These are phyloP conservation scores for Callorhinus ursinus DNA, from an alignment of 2,113 vertebrate genomes.

Conservation along the genomic window DNA sequence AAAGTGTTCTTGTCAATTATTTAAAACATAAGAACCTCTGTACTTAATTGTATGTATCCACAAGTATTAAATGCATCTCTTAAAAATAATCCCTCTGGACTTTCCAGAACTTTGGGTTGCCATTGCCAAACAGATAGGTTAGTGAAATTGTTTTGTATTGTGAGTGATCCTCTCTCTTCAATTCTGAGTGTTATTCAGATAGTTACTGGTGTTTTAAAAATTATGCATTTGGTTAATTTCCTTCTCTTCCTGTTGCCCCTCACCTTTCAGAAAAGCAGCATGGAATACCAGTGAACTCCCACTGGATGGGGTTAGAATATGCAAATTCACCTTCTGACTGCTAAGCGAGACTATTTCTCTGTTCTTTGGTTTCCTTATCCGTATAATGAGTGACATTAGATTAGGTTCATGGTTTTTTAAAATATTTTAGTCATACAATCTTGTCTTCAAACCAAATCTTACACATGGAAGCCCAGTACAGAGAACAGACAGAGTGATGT, in stretches of 20 bases:
- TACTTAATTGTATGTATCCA: neutral
- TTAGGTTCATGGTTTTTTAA: neutral
- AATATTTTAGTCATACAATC: neutral
- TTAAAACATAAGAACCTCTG: neutral
- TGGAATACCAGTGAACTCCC: too few species aligned
- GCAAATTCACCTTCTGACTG: neutral
- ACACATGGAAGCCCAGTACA: neutral
- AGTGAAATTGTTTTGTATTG: neutral
- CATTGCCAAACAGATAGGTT: neutral
- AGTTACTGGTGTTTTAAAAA: neutral
- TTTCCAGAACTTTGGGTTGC: neutral
- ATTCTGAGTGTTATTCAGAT: neutral
- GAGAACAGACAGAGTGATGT: neutral
- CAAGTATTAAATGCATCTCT: neutral
- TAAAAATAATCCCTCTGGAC: neutral
- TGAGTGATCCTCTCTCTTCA: neutral
- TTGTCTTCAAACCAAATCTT: neutral
- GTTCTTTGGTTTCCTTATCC: neutral
- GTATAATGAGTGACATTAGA: neutral
- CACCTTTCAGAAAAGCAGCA: neutral
- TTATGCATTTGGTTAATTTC: neutral
- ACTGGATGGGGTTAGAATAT: neutral
- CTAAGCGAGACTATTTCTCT: neutral
- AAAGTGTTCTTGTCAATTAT: neutral
- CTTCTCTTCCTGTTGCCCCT: neutral